Evolutionary conservation across 2,888 invertebrate species (phyloP), one percentile per base, ranked within the genome.

Genomic region (Lasioglossum calceatum): DNA sequence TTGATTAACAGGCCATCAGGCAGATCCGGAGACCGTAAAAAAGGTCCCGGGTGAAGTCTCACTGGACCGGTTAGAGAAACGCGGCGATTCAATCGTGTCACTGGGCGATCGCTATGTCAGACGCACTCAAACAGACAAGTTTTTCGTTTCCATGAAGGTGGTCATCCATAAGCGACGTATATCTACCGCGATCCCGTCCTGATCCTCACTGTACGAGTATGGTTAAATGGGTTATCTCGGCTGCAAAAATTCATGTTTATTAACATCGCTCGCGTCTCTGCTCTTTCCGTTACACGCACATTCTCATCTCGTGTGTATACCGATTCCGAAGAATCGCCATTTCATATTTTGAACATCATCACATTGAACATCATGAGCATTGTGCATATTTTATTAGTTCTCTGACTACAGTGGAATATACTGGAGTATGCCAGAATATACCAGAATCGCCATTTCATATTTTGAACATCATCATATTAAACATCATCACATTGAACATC

Each of bases 161-260:
- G 81, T 64, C 87, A 86, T 67, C 61, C 86, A 80, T 85, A 78
- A 85, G 79, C 79, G 74, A 71, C 70, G 64, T 64, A 32, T 74
- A 81, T 77, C 77, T 7, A 47, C 58, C 50, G 72, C n/a, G 47
- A 79, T 76, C 73, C 77, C 67, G 67, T 77, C 77, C 61, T 74
- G 44, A 47, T 47, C 47, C 47, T 16, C 79, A 36, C 70, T 36
- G 64, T 72, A 64, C 81, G 42, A 32, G 73, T 86, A 87, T 87
- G 87, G 87, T 76, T 73, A 90, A 89, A 90, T 89, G 87, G 89
- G 89, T 90, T 90, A 90, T 79, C 16, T 16, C 14, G 76, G 50
- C 76, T 78, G 77, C 85, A 88, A 88, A 85, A 89, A 87, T 88
- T 81, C 87, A 82, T 85, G 87, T 89, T 90, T 89, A 89, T 87